Base-by-base conservation (phyloP, 2,888 invertebrate genomes). In the Drosophila neoperkinsi region DNA sequence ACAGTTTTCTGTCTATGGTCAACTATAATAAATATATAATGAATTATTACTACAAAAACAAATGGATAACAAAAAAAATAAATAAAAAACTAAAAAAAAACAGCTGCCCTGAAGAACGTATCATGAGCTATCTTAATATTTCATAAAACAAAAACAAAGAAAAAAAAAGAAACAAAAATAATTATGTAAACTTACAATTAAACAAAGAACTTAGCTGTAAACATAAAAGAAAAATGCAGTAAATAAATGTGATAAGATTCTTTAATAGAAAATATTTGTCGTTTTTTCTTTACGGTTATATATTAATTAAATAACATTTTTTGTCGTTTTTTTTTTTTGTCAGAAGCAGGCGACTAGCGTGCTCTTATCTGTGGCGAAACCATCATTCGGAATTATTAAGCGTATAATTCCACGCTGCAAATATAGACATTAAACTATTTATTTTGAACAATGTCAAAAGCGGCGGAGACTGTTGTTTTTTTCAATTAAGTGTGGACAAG, bases 181-280 rank as follows among this genome's bases (percentile, higher is more conserved):
- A 75, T 75, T 68, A 80, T 68, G 59, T 74, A 73, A 75, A 78
- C 82, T 71, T 77, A 84, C 50, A 81, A 73, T 81, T 80, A 77
- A 71, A 79, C 72, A 87, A 78, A 79, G 67, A 85, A 83, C 84
- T 80, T 86, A 88, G 85, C 60, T 77, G 81, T 86, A 90, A 81
- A 84, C 72, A 86, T 81, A 75, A 79, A 85, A 81, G 81, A 78
- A 81, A 85, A 80, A 90, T 90, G 88, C 92, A 91, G 92, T 92
- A 92, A 92, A 92, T 92, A 92, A 92, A 92, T 92, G 92, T 92
- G 92, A 92, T 92, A 92, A 92, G 92, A 92, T 92, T 92, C 92
- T 92, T 92, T 80, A 91, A 85, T 84, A 84, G 86, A 86, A 83
- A 71, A 30, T 1, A 10, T 11, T 38, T 68, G 52, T 74, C 16